Evolutionary conservation across 1,140 invertebrate species (phyloP).

Genomic region (Bacillus rossius): DNA sequence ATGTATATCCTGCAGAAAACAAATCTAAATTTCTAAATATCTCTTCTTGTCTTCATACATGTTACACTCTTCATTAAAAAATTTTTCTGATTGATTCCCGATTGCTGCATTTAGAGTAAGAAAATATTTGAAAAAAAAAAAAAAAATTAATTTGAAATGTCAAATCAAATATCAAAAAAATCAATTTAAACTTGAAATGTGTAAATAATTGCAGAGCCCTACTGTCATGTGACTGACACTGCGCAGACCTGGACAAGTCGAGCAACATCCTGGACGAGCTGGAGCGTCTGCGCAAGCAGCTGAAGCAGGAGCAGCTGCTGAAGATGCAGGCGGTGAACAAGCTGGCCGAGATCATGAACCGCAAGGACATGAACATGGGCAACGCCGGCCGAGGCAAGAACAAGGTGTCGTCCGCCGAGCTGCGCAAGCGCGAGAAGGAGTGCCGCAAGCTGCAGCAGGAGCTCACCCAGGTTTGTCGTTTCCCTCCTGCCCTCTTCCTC

Average conservation of each 20-base stretch:
- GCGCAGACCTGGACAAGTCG: not conserved
- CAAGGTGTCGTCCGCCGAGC: conserved; percentile 69
- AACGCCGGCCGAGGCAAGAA: conserved; percentile 47
- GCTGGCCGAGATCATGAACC: conserved; percentile 93
- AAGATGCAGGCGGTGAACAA: conserved; percentile 95
- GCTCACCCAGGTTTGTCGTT: conserved; percentile 60
- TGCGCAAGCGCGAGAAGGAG: conserved; percentile 92
- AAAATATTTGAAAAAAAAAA: no score
- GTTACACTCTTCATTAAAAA: no score
- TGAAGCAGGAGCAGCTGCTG: conserved; percentile 83
- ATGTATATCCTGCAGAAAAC: no score
- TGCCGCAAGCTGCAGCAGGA: conserved; percentile 93
- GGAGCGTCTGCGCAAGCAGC: conserved; percentile 72
- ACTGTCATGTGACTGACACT: no score
- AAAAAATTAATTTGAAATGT: no score
- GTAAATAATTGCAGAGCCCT: no score
- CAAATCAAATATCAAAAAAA: no score
- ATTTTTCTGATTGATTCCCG: no score
- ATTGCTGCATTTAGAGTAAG: no score
- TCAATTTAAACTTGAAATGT: no score
- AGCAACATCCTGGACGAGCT: not conserved
- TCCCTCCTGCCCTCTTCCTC: not conserved
- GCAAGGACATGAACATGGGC: conserved; percentile 66
- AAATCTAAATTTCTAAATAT: no score
- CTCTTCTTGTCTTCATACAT: no score